Base-by-base conservation (phyloP, 1,140 invertebrate species). In the Pseudomyrmex dendroicus region DNA sequence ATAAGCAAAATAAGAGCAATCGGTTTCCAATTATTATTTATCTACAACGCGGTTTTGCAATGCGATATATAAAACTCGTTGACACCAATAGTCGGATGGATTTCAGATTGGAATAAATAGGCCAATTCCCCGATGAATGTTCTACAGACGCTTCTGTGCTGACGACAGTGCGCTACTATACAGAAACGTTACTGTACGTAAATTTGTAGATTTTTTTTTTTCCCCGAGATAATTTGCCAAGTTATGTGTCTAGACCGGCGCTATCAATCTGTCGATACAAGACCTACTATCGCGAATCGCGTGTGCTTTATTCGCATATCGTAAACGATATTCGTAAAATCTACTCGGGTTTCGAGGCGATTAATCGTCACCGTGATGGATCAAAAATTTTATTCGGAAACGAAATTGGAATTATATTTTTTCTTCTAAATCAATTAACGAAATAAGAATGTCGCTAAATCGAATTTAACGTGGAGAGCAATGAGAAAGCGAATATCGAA, bases 231-330 rank as follows among this genome's bases (percentile, higher is more conserved):
- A 59, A 70, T 72, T 59, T 22, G 22, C 59, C 59, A 80, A 80
- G 59, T 80, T 72, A 80, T 48, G 59, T 35, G 44, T 9, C 56
- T 17, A 35, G 76, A 80, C 20, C 66, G 17, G 35, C 76, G 20
- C 17, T 78, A 56, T 57, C 52, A 35, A 25, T 0, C 46, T 50
- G 76, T 61, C 76, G 20, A 61, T 61, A 72, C 72, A 44, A 50
- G 44, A 46, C 76, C 61, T 80, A 50, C 59, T 80, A 54, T 80
- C 44, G 73, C 25, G 22, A 80, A 61, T 72, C 64, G 44, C 54
- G 15, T 59, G 35, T 20, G 15, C 13, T 48, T 48, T 48, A 15
- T 44, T 15, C 35, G 35, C 67, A 10, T 80, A 78, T 59, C 64
- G 63, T 50, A 59, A 35, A 78, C 44, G 66, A 15, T 52, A 12